A percentile compares a stretch with the other conserved stretches of the same genome.
These are phyloP conservation scores for Poeciliopsis retropinna DNA, from an alignment of 2,113 vertebrate genomes.

Conservation along the genomic window DNA sequence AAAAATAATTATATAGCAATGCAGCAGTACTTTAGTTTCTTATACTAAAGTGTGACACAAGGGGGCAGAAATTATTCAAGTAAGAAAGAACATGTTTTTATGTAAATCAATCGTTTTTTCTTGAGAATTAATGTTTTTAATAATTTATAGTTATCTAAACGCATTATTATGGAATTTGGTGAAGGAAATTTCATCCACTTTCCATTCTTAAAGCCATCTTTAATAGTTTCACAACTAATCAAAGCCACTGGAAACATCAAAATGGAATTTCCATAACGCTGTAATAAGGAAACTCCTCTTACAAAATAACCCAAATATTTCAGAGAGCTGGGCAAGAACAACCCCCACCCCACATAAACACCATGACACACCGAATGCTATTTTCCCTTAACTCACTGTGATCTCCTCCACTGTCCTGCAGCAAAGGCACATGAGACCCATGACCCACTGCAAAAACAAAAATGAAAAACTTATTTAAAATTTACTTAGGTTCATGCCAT, in stretches of 20 bases:
- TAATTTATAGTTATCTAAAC: neutral
- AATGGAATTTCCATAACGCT: neutral
- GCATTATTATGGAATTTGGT: neutral
- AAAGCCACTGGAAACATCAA: neutral
- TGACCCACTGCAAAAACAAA: constrained; percentile 80
- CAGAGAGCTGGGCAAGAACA: neutral
- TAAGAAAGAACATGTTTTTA: too few relatives aligned
- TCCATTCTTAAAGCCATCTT: neutral
- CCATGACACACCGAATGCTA: neutral
- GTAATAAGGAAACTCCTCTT: neutral
- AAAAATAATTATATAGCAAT: too few relatives aligned
- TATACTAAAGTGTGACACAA: neutral
- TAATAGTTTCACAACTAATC: neutral
- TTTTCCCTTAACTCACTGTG: constrained; percentile 78
- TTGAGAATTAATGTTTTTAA: neutral
- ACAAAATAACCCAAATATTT: neutral
- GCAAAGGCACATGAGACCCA: constrained; percentile 86
- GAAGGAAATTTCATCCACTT: neutral
- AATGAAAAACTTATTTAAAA: neutral
- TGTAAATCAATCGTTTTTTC: neutral
- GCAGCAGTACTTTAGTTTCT: too few relatives aligned
- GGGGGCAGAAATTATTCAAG: neutral
- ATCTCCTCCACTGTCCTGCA: constrained; percentile 77
- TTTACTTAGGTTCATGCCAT: neutral
- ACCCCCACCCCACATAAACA: neutral